phyloP scores from a whole-genome alignment of 2,113 vertebrate genomes.

The Mastomys natalensis region DNA sequence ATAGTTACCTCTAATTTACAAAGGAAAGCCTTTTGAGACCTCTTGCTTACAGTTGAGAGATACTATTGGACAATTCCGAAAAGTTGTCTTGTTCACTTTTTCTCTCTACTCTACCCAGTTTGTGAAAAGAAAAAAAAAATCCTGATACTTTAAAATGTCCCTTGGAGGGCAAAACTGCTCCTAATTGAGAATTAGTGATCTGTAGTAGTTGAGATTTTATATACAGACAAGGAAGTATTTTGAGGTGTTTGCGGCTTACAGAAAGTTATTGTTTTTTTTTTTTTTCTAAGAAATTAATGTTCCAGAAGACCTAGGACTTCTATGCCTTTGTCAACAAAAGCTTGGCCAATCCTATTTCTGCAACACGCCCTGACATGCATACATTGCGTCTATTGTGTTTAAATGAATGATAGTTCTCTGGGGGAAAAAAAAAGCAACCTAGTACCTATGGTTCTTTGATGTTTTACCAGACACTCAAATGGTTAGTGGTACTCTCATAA shows the following conservation, averaged over 20 bases:
- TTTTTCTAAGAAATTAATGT: constrained; percentile 13
- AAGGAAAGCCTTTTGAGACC: neutral
- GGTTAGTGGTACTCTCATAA: neutral
- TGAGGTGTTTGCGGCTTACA: neutral
- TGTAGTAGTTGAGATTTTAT: neutral
- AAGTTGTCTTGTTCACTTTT: neutral
- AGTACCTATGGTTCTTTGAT: neutral
- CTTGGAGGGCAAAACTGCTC: neutral
- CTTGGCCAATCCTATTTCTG: neutral
- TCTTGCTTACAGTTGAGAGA: neutral
- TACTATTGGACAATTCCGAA: neutral
- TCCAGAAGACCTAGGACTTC: neutral
- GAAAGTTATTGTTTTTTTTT: neutral
- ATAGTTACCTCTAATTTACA: neutral
- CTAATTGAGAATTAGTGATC: neutral
- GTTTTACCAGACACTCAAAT: neutral
- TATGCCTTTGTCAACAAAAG: neutral
- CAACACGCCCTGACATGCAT: neutral
- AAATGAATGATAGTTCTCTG: neutral
- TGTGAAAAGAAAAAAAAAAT: neutral
- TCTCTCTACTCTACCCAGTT: fast-evolving
- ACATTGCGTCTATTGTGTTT: neutral
- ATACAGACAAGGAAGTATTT: neutral
- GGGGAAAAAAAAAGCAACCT: neutral
- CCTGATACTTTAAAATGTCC: neutral